These are phyloP conservation scores for Stichopus horrens DNA, from an alignment of 53 echinoderm and acorn worm species.

Conservation along the genomic window DNA sequence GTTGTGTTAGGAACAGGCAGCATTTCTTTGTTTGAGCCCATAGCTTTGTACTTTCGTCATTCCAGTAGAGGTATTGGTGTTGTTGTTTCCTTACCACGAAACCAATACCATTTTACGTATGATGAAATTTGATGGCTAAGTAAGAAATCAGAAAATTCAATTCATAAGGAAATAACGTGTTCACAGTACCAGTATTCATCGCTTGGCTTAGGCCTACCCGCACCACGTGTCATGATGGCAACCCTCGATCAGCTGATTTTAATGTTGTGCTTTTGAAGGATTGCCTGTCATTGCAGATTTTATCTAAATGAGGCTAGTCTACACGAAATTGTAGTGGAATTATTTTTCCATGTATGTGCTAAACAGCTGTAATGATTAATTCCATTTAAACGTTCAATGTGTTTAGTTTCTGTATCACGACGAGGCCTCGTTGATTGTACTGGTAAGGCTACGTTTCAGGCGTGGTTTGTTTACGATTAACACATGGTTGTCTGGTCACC, in stretches of 20 bases:
- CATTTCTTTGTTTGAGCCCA: slow-evolving; percentile 27
- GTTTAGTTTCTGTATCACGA: background rate
- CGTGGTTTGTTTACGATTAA: slow-evolving; percentile 50
- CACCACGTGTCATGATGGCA: slow-evolving; percentile 44
- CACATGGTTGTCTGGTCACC: slow-evolving; percentile 37
- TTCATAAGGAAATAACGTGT: too few species aligned
- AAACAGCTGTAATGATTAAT: too few species aligned
- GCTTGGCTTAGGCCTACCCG: background rate
- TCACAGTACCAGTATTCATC: background rate
- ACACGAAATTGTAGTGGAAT: too few species aligned
- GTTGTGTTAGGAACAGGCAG: too few species aligned
- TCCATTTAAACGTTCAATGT: background rate
- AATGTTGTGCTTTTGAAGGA: background rate
- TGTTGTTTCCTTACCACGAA: too few species aligned
- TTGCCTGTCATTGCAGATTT: background rate
- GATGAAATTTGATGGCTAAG: too few species aligned
- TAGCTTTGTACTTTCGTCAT: background rate
- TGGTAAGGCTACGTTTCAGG: background rate
- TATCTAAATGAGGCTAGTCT: background rate
- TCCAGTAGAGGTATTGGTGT: too few species aligned
- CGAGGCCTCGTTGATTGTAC: background rate
- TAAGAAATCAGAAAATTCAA: too few species aligned
- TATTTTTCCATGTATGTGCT: too few species aligned
- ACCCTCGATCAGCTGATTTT: slow-evolving; percentile 45
- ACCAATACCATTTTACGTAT: too few species aligned